Evolutionary conservation across 2,888 invertebrate genomes (phyloP), one percentile per base, ranked within the genome.

Genomic region (Apamea monoglypha): DNA sequence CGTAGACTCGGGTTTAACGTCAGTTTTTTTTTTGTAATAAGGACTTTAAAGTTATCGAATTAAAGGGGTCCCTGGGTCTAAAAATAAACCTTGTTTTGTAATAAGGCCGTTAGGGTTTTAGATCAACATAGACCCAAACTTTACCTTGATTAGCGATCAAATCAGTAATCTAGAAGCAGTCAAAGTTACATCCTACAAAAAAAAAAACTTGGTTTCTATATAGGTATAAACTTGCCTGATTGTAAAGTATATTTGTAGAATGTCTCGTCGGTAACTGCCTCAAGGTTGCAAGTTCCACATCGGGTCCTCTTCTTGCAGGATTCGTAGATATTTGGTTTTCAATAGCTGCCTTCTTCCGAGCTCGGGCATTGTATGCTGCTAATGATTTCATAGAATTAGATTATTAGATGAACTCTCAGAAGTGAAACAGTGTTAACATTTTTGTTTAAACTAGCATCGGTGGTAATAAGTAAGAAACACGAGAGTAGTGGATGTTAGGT

Each of bases 251-350:
- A 92, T 99, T 99, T 29, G 98, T 98, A 80, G 98, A 98, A 92
- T 99, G 98, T 71, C 98, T 97, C 83, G 98, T 98, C 0, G 99
- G 99, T 40, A 99, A 97, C 91, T 99, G 98, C 80, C 99, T 97
- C 76, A 99, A 95, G 0, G 98, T 98, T 1, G 99, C 99, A 74
- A 99, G 96, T 92, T 99, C 99, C 0, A 98, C 97, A 91, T 99
- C 99, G 10, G 98, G 98, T 25, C 97, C 97, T 88, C 97, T 95
- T n/a, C 96, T 91, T 21, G 94, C 90, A 5, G 92, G 90, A 29
- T 94, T 95, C 7, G 95, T 94, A 25, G 96, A 93, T 44, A 97
- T 96, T 89, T 97, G 95, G 82, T 97, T 97, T 32, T 97, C 97
- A 1, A 97, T 85, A 71, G 97, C 96, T 1, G 97, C 96, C 91